Conservation (phyloP, 2,888 invertebrate genomes). For the Idaea straminata region DNA sequence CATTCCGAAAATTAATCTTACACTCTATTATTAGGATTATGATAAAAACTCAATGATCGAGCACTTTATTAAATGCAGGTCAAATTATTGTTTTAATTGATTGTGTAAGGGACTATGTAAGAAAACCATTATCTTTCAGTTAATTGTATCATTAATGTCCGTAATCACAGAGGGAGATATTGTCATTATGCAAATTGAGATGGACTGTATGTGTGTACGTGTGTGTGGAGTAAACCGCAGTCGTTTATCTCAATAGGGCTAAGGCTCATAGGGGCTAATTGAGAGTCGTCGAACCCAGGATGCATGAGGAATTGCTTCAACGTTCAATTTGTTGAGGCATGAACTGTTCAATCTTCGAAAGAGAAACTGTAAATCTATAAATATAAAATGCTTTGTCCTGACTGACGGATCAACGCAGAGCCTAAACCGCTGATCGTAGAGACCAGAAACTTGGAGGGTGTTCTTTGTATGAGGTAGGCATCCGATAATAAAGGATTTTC, state of each 20-base stretch:
- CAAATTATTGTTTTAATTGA: too few relatives aligned
- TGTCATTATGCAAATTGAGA: conserved; percentile 62
- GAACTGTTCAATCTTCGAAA: background rate
- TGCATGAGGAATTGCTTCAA: conserved; percentile 44
- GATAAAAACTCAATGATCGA: background rate
- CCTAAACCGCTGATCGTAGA: too few relatives aligned
- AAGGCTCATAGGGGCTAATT: conserved; percentile 58
- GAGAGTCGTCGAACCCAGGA: conserved; percentile 56
- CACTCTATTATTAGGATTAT: background rate
- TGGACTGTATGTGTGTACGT: conserved; percentile 30
- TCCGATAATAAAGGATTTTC: too few relatives aligned
- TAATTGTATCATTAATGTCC: conserved; percentile 55
- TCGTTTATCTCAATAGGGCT: conserved; percentile 63
- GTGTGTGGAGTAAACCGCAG: conserved; percentile 36
- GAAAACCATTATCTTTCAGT: conserved; percentile 39
- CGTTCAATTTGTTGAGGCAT: conserved; percentile 17
- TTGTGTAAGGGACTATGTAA: too few relatives aligned
- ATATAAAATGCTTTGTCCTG: too few relatives aligned
- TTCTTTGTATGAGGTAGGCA: too few relatives aligned
- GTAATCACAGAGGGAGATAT: conserved; percentile 51
- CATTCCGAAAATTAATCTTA: background rate
- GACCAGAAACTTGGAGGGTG: too few relatives aligned
- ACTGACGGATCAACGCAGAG: too few relatives aligned
- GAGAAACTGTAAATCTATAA: too few relatives aligned
- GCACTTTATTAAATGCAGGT: background rate